A percentile compares a stretch with the other conserved stretches of the same genome.
Evolutionary conservation across 1,140 invertebrate species (phyloP).

Genomic region (Elymnias hypermnestra): DNA sequence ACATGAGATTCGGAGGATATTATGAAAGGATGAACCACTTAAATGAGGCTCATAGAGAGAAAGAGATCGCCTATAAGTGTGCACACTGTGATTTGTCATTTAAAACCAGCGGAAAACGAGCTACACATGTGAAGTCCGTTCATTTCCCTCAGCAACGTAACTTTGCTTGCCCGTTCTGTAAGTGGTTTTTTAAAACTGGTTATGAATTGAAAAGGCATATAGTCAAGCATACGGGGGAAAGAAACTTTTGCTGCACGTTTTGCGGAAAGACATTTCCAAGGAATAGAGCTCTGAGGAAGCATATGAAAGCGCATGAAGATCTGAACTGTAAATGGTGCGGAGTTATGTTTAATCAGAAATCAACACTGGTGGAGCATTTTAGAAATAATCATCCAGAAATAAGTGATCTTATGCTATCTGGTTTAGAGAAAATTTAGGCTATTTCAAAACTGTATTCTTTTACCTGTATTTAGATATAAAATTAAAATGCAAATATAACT

Average conservation of each 20-base stretch:
- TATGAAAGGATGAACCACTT: constrained; percentile 61
- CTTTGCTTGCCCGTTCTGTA: constrained; percentile 45
- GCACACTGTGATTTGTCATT: constrained; percentile 52
- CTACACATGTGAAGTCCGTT: constrained; percentile 40
- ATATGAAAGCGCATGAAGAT: constrained; percentile 51
- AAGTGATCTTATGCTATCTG: constrained; percentile 22
- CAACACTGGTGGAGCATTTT: constrained; percentile 30
- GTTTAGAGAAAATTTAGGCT: constrained; percentile 10
- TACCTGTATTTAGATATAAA: background rate
- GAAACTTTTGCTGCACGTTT: constrained; percentile 52
- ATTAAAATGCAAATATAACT: too few relatives aligned
- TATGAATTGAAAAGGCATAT: constrained; percentile 60
- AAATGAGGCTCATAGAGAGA: constrained; percentile 54
- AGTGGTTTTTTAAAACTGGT: constrained; percentile 54
- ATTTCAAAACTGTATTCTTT: background rate
- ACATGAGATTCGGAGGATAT: constrained; percentile 52
- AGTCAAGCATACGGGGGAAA: constrained; percentile 54
- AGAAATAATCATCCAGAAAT: constrained; percentile 34
- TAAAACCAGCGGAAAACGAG: constrained; percentile 58
- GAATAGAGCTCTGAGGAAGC: constrained; percentile 48
- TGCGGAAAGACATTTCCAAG: constrained; percentile 65
- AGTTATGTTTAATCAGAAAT: constrained; percentile 34
- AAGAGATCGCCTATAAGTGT: constrained; percentile 52
- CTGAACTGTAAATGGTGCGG: constrained; percentile 47
- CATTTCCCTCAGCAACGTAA: constrained; percentile 50